Evolutionary conservation across 2,797 vertebrate species (phyloP).

Genomic region (Sparidentex hasta): DNA sequence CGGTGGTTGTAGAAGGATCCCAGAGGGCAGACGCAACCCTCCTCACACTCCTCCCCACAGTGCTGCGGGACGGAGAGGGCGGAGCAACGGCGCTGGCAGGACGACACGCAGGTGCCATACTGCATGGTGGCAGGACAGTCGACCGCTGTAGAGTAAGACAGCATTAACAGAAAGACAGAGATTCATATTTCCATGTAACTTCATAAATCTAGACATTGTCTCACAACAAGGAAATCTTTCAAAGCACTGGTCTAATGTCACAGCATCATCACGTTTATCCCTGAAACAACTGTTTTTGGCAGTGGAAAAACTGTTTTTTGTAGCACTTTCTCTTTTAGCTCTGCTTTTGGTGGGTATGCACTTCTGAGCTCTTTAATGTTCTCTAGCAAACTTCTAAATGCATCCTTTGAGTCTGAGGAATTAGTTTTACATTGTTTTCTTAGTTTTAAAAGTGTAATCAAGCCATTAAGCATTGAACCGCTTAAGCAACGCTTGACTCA

Average conservation of each 20-base stretch:
- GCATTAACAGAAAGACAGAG: neutral
- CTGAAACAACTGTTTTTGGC: neutral
- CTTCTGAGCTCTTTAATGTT: too few species aligned
- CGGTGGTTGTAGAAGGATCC: conserved; percentile 89
- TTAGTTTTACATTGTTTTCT: too few species aligned
- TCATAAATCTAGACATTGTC: neutral
- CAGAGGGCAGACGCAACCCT: conserved; percentile 93
- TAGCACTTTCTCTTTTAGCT: too few species aligned
- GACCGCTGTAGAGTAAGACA: conserved; percentile 80
- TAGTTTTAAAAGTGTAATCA: too few species aligned
- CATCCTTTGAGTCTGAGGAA: too few species aligned
- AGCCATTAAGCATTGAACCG: too few species aligned
- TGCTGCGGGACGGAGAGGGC: conserved; percentile 86
- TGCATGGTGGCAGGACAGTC: conserved; percentile 91
- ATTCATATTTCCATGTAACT: neutral
- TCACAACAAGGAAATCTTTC: neutral
- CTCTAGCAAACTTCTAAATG: too few species aligned
- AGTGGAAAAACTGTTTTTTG: neutral
- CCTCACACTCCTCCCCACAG: conserved; percentile 91
- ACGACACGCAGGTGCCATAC: conserved; percentile 92
- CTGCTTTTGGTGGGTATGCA: too few species aligned
- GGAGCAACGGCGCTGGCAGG: conserved; percentile 92
- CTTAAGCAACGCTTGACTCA: too few species aligned
- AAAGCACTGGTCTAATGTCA: neutral
- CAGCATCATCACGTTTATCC: neutral